A percentile compares a stretch with the other conserved stretches of the same genome.
These are phyloP conservation scores for Eira barbara DNA, from an alignment of 2,113 vertebrate genomes.

Conservation along the genomic window DNA sequence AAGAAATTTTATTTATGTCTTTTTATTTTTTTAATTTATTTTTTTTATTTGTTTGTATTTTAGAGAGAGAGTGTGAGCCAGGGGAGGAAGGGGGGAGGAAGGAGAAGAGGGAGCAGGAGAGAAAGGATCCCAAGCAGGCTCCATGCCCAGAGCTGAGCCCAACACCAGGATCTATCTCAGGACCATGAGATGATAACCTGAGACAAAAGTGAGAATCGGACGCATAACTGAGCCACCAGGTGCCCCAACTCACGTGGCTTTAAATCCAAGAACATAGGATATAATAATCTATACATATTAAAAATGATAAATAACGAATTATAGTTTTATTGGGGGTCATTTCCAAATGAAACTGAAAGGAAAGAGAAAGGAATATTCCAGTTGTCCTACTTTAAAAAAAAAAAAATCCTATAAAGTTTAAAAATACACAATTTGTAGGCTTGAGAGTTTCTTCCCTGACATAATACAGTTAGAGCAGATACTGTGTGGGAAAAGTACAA, in stretches of 20 bases:
- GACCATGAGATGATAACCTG: neutral
- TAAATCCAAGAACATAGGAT: neutral
- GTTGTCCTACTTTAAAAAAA: neutral
- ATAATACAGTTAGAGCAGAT: neutral
- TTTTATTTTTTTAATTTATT: neutral
- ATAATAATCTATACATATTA: neutral
- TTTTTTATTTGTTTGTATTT: neutral
- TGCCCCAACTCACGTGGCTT: neutral
- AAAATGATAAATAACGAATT: neutral
- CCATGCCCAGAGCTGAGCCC: neutral
- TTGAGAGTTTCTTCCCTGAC: neutral
- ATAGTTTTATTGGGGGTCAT: neutral
- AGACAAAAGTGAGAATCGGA: neutral
- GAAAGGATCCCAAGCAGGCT: neutral
- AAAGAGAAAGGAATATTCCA: neutral
- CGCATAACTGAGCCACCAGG: neutral
- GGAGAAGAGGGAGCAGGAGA: neutral
- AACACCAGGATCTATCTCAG: neutral
- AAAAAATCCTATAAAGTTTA: neutral
- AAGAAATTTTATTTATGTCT: neutral
- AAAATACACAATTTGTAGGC: neutral
- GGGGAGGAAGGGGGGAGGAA: neutral
- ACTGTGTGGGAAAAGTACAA: neutral
- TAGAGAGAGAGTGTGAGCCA: neutral
- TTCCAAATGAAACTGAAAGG: neutral